phyloP scores from a whole-genome alignment of 1,140 invertebrate genomes.

The Oedothorax gibbosus region DNA sequence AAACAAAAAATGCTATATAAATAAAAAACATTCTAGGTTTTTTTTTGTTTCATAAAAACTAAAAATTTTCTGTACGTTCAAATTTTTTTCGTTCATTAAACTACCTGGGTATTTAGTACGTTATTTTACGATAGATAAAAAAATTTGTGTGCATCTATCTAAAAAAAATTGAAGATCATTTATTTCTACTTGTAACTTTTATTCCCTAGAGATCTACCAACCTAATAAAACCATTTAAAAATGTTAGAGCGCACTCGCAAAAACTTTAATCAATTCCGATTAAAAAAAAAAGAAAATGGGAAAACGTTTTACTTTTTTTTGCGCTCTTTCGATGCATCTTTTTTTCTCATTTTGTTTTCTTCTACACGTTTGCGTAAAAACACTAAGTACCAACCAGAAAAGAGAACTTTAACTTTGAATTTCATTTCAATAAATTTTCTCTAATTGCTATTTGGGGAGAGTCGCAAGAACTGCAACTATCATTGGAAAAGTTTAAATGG shows the following conservation, averaged over 20 bases:
- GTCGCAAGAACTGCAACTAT: too few species aligned
- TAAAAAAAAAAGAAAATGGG: conserved; percentile 14
- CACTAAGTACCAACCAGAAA: not conserved
- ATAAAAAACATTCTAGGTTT: too few species aligned
- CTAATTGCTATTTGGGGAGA: conserved; percentile 47
- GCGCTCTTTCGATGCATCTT: not conserved
- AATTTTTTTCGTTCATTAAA: too few species aligned
- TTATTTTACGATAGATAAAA: too few species aligned
- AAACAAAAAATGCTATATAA: too few species aligned
- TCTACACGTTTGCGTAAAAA: conserved; percentile 14
- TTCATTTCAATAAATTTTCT: conserved; percentile 58
- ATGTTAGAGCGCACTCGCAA: not conserved
- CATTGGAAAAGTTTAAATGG: too few species aligned
- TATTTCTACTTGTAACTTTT: not conserved
- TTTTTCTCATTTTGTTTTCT: not conserved
- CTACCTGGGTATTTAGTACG: too few species aligned
- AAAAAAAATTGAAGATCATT: too few species aligned
- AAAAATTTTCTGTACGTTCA: too few species aligned
- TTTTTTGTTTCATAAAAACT: too few species aligned
- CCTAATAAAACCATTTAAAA: not conserved
- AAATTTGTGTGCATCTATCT: too few species aligned
- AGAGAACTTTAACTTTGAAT: conserved; percentile 22
- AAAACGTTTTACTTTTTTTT: conserved; percentile 15
- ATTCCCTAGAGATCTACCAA: conserved; percentile 3
- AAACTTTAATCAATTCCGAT: conserved; percentile 18